phyloP scores from a whole-genome alignment of 2,888 invertebrate genomes.

The Leptinotarsa rubiginosa region DNA sequence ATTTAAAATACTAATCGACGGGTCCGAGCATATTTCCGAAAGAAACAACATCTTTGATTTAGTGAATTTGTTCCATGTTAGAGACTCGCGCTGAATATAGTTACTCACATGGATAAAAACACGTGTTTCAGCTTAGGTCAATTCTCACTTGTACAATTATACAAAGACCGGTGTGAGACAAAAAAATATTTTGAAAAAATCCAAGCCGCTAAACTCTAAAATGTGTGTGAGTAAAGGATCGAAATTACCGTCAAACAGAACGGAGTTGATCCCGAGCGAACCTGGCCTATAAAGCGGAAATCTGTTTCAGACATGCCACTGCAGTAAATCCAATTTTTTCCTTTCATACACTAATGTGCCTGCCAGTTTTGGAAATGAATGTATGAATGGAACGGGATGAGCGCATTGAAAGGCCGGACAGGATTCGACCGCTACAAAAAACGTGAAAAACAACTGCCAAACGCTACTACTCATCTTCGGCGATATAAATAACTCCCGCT shows the following conservation, averaged over 20 bases:
- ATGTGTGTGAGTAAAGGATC: constrained; percentile 5
- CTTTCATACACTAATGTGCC: constrained; percentile 17
- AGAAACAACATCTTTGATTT: no score
- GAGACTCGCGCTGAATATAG: no score
- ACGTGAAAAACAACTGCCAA: constrained; percentile 2
- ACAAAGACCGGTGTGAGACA: no score
- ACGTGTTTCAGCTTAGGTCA: no score
- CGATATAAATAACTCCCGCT: constrained; percentile 20
- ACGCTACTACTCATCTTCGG: constrained; percentile 12
- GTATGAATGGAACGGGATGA: constrained; percentile 6
- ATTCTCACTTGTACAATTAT: no score
- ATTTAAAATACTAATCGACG: no score
- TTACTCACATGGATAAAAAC: no score
- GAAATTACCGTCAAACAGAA: constrained; percentile 9
- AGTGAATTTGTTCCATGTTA: no score
- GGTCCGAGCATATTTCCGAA: no score
- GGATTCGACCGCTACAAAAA: not conserved
- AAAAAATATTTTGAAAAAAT: not conserved
- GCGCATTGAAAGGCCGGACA: constrained; percentile 12
- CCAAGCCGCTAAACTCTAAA: not conserved
- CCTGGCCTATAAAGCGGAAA: constrained; percentile 56
- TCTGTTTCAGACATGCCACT: constrained; percentile 59
- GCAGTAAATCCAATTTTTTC: constrained; percentile 54
- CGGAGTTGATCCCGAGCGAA: constrained; percentile 43
- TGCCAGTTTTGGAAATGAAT: constrained; percentile 19